Conservation (phyloP, 2,888 invertebrate species). For the Ischnus inquisitorius region DNA sequence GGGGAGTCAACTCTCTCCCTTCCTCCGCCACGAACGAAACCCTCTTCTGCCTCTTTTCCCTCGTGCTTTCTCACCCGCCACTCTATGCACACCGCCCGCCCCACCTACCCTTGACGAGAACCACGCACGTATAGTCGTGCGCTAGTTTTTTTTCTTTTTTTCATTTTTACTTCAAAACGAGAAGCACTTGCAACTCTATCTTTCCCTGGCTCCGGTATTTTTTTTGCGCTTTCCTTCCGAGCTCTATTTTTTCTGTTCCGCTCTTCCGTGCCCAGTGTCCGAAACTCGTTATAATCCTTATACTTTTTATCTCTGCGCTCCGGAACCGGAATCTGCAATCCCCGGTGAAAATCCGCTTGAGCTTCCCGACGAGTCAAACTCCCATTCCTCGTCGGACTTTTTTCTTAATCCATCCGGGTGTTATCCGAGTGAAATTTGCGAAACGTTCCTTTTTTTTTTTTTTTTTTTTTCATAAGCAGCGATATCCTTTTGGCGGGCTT, state of each 20-base stretch:
- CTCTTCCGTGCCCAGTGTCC: slow-evolving; percentile 49
- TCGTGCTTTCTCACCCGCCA: slow-evolving; percentile 44
- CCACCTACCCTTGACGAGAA: slow-evolving; percentile 33
- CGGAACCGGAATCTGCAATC: slow-evolving; percentile 50
- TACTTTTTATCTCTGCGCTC: slow-evolving; percentile 61
- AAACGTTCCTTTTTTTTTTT: slow-evolving; percentile 5
- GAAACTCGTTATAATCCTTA: slow-evolving; percentile 62
- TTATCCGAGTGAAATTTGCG: slow-evolving; percentile 39
- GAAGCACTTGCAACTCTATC: slow-evolving; percentile 20
- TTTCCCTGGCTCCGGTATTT: slow-evolving; percentile 22
- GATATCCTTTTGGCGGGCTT: slow-evolving; percentile 20
- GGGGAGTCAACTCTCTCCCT: slow-evolving; percentile 74
- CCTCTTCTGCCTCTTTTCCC: slow-evolving; percentile 53
- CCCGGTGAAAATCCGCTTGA: slow-evolving; percentile 31
- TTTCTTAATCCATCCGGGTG: slow-evolving; percentile 55
- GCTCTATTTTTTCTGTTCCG: not conserved
- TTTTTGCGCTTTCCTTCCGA: slow-evolving; percentile 1
- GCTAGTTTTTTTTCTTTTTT: not conserved
- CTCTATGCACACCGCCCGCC: slow-evolving; percentile 20
- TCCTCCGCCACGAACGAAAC: slow-evolving; percentile 47
- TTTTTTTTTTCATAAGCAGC: not conserved
- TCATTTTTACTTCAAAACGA: slow-evolving; percentile 18
- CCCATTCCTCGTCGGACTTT: slow-evolving; percentile 30
- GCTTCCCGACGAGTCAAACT: slow-evolving; percentile 40
- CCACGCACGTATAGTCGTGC: not conserved